These are phyloP conservation scores for Leptinotarsa undecemlineata DNA, from an alignment of 1,140 invertebrate genomes.

Conservation along the genomic window DNA sequence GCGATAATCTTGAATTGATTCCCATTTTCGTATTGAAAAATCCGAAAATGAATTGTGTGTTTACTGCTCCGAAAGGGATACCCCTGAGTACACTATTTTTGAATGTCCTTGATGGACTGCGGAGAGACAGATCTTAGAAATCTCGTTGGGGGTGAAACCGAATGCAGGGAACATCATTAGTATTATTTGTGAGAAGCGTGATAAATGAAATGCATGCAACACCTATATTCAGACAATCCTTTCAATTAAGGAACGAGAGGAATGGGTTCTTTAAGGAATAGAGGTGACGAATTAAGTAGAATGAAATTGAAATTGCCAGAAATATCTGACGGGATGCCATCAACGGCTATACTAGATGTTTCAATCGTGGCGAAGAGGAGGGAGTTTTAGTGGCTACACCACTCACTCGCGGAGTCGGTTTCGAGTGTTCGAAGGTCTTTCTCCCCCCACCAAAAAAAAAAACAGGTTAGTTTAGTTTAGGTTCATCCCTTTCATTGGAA, in stretches of 20 bases:
- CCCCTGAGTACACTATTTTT: slow-evolving; percentile 14
- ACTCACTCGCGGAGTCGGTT: too few species aligned
- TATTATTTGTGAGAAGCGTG: not conserved
- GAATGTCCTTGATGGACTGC: not conserved
- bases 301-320: too few species aligned
- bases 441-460: too few species aligned
- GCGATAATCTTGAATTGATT: too few species aligned
- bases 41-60: not conserved
- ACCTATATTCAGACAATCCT: not conserved
- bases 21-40: slow-evolving; percentile 1
- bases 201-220: not conserved
- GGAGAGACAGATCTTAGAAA: not conserved
- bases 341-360: too few species aligned
- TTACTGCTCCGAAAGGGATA: slow-evolving; percentile 5
- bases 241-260: not conserved
- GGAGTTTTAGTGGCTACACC: too few species aligned
- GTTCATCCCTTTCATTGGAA: too few species aligned
- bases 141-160: not conserved
- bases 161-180: not conserved
- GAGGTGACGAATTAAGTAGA: too few species aligned
- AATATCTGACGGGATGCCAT: too few species aligned
- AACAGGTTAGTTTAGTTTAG: too few species aligned
- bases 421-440: too few species aligned
- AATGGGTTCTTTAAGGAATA: too few species aligned
- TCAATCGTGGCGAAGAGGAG: not conserved